These are phyloP conservation scores for Sminthurides bifidus DNA, from an alignment of 1,140 invertebrate genomes.

Conservation along the genomic window DNA sequence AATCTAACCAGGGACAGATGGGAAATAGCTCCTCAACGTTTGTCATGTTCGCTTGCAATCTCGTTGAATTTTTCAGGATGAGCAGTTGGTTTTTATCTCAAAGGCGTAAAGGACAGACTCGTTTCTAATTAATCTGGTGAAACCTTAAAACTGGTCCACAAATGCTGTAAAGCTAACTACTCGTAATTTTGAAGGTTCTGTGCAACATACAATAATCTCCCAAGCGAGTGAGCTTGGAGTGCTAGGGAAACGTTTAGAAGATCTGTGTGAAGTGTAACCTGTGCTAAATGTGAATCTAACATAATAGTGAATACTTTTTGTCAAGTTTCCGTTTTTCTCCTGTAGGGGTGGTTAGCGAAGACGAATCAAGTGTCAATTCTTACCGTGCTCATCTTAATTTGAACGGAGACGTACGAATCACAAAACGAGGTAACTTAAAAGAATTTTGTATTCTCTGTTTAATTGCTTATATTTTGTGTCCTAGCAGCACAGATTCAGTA, in stretches of 20 bases:
- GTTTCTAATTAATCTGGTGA: too few relatives aligned
- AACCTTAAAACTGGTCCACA: too few relatives aligned
- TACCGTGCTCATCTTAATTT: constrained; percentile 25
- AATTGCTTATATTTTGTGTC: neutral
- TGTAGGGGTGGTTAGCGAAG: constrained; percentile 27
- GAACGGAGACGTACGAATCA: constrained; percentile 25
- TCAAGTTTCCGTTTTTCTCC: too few relatives aligned
- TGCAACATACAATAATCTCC: neutral
- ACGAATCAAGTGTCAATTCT: constrained; percentile 24
- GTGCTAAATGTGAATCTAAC: too few relatives aligned
- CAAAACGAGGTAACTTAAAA: constrained; percentile 25
- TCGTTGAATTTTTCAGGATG: too few relatives aligned
- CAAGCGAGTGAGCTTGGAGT: neutral
- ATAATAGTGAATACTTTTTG: too few relatives aligned
- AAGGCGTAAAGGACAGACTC: too few relatives aligned
- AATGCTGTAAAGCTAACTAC: neutral
- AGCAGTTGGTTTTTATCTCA: too few relatives aligned
- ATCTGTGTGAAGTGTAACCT: neutral
- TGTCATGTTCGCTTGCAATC: neutral
- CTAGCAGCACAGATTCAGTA: too few relatives aligned
- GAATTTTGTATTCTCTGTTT: constrained; percentile 7
- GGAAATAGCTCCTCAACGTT: neutral
- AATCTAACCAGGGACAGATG: too few relatives aligned
- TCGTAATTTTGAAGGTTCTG: neutral
- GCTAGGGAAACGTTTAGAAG: neutral